These are phyloP conservation scores for Netelia melanura DNA, from an alignment of 2,888 invertebrate genomes.

Conservation along the genomic window DNA sequence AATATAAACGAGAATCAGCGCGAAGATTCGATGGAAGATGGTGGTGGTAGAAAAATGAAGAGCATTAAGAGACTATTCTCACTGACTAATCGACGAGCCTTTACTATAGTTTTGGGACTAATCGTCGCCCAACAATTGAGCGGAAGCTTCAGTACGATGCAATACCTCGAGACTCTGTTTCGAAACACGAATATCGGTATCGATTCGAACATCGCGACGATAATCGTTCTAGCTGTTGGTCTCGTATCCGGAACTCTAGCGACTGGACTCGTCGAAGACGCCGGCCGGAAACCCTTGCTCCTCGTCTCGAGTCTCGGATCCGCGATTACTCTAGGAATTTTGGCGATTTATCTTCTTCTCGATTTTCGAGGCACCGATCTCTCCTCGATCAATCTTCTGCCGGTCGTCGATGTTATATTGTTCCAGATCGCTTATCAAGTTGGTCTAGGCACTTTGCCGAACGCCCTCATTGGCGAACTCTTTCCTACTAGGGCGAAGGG, in stretches of 20 bases:
- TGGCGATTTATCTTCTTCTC: constrained; percentile 78
- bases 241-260: constrained; percentile 81
- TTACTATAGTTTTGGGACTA: constrained; percentile 79
- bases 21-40: constrained; percentile 65
- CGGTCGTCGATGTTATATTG: constrained; percentile 79
- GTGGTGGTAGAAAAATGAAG: constrained; percentile 62
- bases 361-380: constrained; percentile 73
- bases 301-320: constrained; percentile 84
- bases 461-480: constrained; percentile 81
- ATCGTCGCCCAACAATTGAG: constrained; percentile 83
- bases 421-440: constrained; percentile 81
- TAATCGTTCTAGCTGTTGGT: constrained; percentile 85
- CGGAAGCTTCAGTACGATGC: constrained; percentile 82
- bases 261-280: constrained; percentile 84
- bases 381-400: constrained; percentile 76
- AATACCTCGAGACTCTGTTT: constrained; percentile 80
- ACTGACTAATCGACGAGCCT: constrained; percentile 77
- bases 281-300: constrained; percentile 85
- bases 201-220: constrained; percentile 82
- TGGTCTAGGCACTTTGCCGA: constrained; percentile 82
- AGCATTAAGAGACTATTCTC: constrained; percentile 70
- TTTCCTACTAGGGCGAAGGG: constrained; percentile 82
- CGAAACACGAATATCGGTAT: constrained; percentile 75
- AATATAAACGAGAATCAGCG: constrained; percentile 72
- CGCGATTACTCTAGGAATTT: constrained; percentile 75